Base-by-base conservation (phyloP, 2,113 vertebrate species). In the Oncorhynchus mykiss region DNA sequence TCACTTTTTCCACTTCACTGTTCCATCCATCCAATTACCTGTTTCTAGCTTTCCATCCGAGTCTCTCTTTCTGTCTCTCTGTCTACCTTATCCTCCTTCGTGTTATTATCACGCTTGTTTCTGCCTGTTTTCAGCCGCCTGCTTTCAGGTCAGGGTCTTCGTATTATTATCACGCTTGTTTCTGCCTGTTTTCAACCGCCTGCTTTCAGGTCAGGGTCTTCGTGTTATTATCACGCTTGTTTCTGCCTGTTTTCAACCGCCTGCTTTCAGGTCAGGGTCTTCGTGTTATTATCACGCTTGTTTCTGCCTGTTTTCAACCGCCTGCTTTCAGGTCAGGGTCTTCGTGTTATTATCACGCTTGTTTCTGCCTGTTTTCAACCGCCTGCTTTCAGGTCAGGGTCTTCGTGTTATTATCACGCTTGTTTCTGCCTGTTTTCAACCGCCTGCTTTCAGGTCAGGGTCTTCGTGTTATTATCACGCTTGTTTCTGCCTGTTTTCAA, bases 341-440 rank as follows among this genome's bases (percentile, higher is more conserved):
- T 62, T 34, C n/a, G 16, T 39, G 7, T n/a, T 31, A 68, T n/a
- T 7, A 39, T 34, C 7, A 34, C 34, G 34, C 34, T 34, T 7
- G 6, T 34, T 34, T 34, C 34, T 14, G 20, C 27, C 29, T n/a
- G 16, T 18, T 68, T 68, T 79, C 76, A 86, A 78, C 82, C 48
- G 68, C 83, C 87, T 90, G 84, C 85, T 90, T 89, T 90, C 81
- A 90, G 88, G 84, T 86, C 86, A 87, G 84, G 86, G 80, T 83
- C 59, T 62, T 34, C n/a, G 16, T 39, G 8, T n/a, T 31, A 68
- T n/a, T 7, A 25, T 25, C 24, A 25, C 24, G 24, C 24, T 25
- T 25, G 24, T 25, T 25, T 25, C 24, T 25, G 24, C 24, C 24
- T 25, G 24, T 25, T 25, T 25, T 25, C 24, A 25, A 1, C 24